These are phyloP conservation scores for Tetropium fuscum DNA, from an alignment of 2,888 invertebrate genomes.

Conservation along the genomic window DNA sequence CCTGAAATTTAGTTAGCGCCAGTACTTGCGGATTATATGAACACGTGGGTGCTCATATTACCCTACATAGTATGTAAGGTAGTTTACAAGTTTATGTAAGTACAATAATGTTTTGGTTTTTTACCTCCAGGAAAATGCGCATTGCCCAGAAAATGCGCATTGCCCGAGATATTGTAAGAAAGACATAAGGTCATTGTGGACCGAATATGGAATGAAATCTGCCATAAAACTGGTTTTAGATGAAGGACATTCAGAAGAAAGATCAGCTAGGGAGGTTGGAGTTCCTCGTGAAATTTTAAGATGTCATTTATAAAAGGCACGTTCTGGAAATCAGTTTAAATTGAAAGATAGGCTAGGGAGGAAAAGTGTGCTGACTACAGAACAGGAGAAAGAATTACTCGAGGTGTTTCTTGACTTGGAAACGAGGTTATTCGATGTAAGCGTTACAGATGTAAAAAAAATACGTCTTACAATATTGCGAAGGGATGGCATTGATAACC, in stretches of 20 bases:
- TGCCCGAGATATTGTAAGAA: background rate
- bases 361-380: background rate
- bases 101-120: background rate
- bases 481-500: slow-evolving; percentile 8
- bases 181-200: background rate
- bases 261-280: too few relatives aligned
- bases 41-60: too few relatives aligned
- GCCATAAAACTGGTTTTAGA: background rate
- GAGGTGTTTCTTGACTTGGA: too few relatives aligned
- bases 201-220: background rate
- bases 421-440: too few relatives aligned
- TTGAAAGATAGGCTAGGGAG: slow-evolving; percentile 1
- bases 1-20: background rate
- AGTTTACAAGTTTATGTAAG: background rate
- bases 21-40: background rate
- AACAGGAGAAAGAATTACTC: too few relatives aligned
- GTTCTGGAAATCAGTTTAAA: background rate
- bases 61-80: too few relatives aligned
- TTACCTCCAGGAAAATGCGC: background rate
- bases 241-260: background rate
- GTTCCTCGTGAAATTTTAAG: too few relatives aligned
- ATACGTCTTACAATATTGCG: too few relatives aligned
- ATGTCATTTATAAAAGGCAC: too few relatives aligned
- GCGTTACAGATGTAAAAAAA: slow-evolving; percentile 1
- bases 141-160: too few relatives aligned